Evolutionary conservation across 2,888 invertebrate species (phyloP), one percentile per base, ranked within the genome.

Genomic region (Noctua fimbriata): DNA sequence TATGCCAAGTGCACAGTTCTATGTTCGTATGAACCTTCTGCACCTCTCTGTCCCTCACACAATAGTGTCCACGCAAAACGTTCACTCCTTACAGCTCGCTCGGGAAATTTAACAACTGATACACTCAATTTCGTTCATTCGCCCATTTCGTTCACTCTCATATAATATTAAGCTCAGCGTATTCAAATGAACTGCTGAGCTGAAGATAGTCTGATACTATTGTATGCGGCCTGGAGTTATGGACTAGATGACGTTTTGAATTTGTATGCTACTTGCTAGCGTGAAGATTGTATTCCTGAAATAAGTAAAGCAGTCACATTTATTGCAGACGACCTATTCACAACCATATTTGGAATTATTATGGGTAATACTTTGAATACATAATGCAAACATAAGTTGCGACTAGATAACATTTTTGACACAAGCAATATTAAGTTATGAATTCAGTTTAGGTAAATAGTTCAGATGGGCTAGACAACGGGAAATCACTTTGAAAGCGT

Each of bases 101-200:
- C 78, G 81, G 78, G 84, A 88, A 84, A 88, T 86, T 75, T 80
- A 72, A 74, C 72, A 78, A 32, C 49, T 73, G 73, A 88, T 81
- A 63, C 79, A 47, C 65, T 74, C 70, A 71, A 73, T 79, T 73
- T 79, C 60, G 66, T 79, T 66, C 66, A 63, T 41, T 66, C 60
- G 2, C 24, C 28, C 66, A 78, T 75, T 82, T 77, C 55, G 44
- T 70, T 65, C 69, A 76, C 69, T 55, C 47, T 36, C 71, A 55
- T 67, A 67, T 60, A 69, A 74, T 66, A 82, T 86, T 73, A 49
- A 77, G 52, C 12, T 32, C 65, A 41, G 63, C 67, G 82, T 58
- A 72, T 83, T 83, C 60, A 73, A 85, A 73, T 49, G 55, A 76
- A 66, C 60, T 28, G 67, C 70, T 73, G 21, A 49, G 60, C 73